Base-by-base conservation (phyloP, 1,140 invertebrate species). In the Drosophila nebulosa region DNA sequence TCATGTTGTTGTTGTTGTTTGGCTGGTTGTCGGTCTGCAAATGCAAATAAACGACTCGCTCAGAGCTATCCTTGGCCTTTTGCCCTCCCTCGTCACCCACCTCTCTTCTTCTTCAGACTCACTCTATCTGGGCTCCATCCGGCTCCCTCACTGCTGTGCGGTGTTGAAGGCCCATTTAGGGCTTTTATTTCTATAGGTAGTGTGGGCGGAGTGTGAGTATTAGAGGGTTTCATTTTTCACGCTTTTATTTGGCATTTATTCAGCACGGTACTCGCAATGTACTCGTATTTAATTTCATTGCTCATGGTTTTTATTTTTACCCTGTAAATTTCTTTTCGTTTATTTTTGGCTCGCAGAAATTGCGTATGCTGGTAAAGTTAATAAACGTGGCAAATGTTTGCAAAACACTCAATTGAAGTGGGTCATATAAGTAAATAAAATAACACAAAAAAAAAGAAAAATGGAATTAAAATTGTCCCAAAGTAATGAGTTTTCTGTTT, bases 221-320 rank as follows among this genome's bases (percentile, higher is more conserved):
- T 10, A 16, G 16, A n/a, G 30, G 35, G 24, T 63, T 75, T 69
- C 62, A 79, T 76, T 86, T 76, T 74, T 78, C 70, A 71, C 78
- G 64, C 78, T 78, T 69, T 78, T 75, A 69, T 77, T 81, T 81
- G 78, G 58, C 74, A 66, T 75, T 78, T 66, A 78, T 81, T 74
- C 72, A 46, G 16, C 39, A 46, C 6, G 39, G 16, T 21, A 3
- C 10, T 32, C 16, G 39, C 39, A 1, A 14, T 66, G 60, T 53
- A 55, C 77, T 66, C 61, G 69, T 74, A 78, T 88, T 81, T 85
- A 85, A 81, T 85, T 86, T 85, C 74, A 81, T 78, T 75, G 77
- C 70, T 59, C 6, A 7, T 46, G 39, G 39, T 21, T 46, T 46
- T 46, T 42, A 9, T 16, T 42, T 16, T 42, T 18, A 5, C 6